Evolutionary conservation across 2,888 invertebrate genomes (phyloP).

Genomic region (Shargacucullia verbasci): DNA sequence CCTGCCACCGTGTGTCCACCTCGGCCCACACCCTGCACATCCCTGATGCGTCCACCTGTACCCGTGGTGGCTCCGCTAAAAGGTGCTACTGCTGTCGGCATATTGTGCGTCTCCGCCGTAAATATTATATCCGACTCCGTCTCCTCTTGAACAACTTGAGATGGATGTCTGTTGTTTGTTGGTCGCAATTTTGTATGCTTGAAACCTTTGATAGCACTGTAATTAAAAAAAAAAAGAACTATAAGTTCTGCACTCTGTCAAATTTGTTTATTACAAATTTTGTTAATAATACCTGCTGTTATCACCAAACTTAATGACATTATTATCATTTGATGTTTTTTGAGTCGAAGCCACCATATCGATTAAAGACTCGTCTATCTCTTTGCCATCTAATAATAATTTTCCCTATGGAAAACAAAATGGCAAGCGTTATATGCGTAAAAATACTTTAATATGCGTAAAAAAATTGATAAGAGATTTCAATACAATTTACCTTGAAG

Average conservation of each 20-base stretch:
- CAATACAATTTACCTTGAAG: conserved; percentile 91
- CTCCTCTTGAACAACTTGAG: conserved; percentile 89
- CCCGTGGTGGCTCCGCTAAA: conserved; percentile 99
- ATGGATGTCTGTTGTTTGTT: conserved; percentile 87
- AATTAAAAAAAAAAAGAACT: conserved; percentile 51
- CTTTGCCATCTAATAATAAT: conserved; percentile 94
- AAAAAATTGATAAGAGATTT: conserved; percentile 24
- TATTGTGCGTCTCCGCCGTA: conserved; percentile 99
- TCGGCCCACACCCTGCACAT: conserved; percentile 98
- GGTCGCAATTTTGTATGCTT: conserved; percentile 92
- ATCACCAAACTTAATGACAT: conserved; percentile 98
- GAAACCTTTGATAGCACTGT: conserved; percentile 96
- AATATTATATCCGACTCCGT: conserved; percentile 96
- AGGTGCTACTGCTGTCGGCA: conserved; percentile 98
- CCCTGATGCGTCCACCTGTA: conserved; percentile 98
- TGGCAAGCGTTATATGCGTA: background rate
- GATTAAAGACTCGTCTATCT: conserved; percentile 94
- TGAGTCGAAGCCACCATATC: conserved; percentile 98
- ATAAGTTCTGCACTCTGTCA: background rate
- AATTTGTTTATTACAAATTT: too few relatives aligned
- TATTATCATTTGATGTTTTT: conserved; percentile 95
- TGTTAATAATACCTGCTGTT: conserved; percentile 93
- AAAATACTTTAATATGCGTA: background rate
- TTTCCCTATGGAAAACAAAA: conserved; percentile 89
- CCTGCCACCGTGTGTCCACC: conserved; percentile 98